Evolutionary conservation across 1,140 invertebrate species (phyloP), one percentile per base, ranked within the genome.

Genomic region (Muscidifurax raptorellus): DNA sequence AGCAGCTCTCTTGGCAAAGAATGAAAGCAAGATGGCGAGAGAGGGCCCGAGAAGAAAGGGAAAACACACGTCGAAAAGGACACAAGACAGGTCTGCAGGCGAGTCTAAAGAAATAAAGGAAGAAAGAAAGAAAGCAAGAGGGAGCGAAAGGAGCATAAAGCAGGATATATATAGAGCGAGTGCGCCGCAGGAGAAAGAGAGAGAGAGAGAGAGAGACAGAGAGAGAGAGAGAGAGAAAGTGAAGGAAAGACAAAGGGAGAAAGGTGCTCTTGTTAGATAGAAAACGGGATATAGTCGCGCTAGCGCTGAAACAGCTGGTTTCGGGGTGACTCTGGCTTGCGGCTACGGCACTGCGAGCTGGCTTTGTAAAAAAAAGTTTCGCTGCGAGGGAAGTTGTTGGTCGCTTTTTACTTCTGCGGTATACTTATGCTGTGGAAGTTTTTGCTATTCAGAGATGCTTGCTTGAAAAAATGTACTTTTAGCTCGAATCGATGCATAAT

Each of bases 171-270:
- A 59, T n/a, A n/a, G 52, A 59, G 22, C 52, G 52, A 59, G 52
- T 59, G 22, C 22, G 52, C 22, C n/a, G n/a, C 2, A 22, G 32
- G 47, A 78, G 28, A 27, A 9, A 13, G 40, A 22, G 74, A n/a
- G 22, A 52, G 6, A 15, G 52, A 15, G 80, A 84, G n/a, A 2
- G 9, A 64, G 47, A 78, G 28, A 27, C 9, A 13, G 40, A 22
- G 74, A n/a, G 22, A 52, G 6, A 15, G 52, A 15, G 80, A 84
- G 47, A 84, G 81, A 77, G 86, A 87, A 77, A 72, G 80, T 36
- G 75, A 86, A 67, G 77, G 78, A 22, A 25, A 80, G 67, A 87
- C 82, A 84, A 40, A 76, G 74, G 30, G 32, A 74, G 32, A 59
- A 59, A 59, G 52, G 52, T 59, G n/a, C 47, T 52, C 47, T 52